Conservation (phyloP, 2,888 invertebrate genomes). For the Macrosoma leucophasiata region DNA sequence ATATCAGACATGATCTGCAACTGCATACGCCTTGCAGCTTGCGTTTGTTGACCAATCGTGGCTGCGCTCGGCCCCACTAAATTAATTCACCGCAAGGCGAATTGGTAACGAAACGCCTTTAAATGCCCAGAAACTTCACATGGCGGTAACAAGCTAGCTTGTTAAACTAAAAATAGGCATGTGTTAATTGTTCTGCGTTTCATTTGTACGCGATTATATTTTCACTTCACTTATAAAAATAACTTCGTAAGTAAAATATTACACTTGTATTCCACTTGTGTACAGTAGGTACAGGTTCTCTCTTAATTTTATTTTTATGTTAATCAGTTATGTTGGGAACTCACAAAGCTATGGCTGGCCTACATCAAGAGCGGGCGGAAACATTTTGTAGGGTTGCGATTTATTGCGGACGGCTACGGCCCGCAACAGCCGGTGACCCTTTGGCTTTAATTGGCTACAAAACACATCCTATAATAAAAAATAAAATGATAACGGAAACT, state of each 20-base stretch:
- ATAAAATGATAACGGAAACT: constrained; percentile 49
- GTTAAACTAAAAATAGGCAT: no score
- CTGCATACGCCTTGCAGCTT: constrained; percentile 59
- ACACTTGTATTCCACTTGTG: no score
- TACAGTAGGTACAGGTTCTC: not conserved
- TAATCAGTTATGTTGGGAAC: constrained; percentile 24
- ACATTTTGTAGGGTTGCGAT: constrained; percentile 68
- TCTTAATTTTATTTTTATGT: constrained; percentile 27
- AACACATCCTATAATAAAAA: constrained; percentile 63
- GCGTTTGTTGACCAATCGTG: constrained; percentile 52
- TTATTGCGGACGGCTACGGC: constrained; percentile 54
- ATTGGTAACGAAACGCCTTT: no score
- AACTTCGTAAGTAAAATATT: no score
- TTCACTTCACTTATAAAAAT: no score
- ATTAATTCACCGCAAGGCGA: constrained; percentile 48
- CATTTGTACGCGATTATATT: no score
- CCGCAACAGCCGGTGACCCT: constrained; percentile 56
- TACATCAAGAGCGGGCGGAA: constrained; percentile 46
- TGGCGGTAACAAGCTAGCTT: constrained; percentile 1
- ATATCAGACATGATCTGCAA: constrained; percentile 65
- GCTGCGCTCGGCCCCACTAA: constrained; percentile 33
- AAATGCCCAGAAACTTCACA: not conserved
- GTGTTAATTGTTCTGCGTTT: no score
- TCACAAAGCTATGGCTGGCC: constrained; percentile 29
- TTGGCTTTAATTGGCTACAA: constrained; percentile 72